A percentile compares a stretch with the other conserved stretches of the same genome.
Evolutionary conservation across 2,888 invertebrate genomes (phyloP).

Genomic region (Noctua janthina): DNA sequence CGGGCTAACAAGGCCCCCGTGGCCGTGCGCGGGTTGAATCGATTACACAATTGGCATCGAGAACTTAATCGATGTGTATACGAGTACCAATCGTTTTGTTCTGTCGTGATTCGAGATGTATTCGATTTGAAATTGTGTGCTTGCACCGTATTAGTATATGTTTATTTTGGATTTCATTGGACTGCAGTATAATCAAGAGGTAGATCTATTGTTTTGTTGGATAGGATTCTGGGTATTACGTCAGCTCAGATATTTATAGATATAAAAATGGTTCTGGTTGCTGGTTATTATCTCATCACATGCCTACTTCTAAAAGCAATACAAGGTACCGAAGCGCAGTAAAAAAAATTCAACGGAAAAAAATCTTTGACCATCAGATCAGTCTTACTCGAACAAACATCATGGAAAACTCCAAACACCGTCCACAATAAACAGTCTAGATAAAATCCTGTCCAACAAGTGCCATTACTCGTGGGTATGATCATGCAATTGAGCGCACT

Average conservation of each 20-base stretch:
- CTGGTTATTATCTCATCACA: neutral
- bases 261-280: neutral
- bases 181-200: constrained; percentile 35
- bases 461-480: constrained; percentile 12
- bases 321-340: no score
- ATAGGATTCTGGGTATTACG: neutral
- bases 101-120: constrained; percentile 18
- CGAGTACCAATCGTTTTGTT: constrained; percentile 47
- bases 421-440: constrained; percentile 22
- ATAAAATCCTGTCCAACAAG: constrained; percentile 26
- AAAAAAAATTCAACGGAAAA: neutral
- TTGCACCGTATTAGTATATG: constrained; percentile 1
- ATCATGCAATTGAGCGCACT: constrained; percentile 49
- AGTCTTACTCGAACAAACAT: neutral
- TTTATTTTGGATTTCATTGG: constrained; percentile 41
- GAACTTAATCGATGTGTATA: constrained; percentile 35
- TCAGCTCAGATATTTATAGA: neutral
- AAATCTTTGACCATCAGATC: neutral
- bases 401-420: constrained; percentile 14
- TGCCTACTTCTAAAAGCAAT: neutral
- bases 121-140: constrained; percentile 35
- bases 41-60: constrained; percentile 32
- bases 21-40: constrained; percentile 22
- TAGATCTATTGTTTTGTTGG: constrained; percentile 12
- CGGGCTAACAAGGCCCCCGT: constrained; percentile 35